Evolutionary conservation across 2,797 vertebrate species (phyloP), one percentile per base, ranked within the genome.

Genomic region (Peromyscus melanophrys): DNA sequence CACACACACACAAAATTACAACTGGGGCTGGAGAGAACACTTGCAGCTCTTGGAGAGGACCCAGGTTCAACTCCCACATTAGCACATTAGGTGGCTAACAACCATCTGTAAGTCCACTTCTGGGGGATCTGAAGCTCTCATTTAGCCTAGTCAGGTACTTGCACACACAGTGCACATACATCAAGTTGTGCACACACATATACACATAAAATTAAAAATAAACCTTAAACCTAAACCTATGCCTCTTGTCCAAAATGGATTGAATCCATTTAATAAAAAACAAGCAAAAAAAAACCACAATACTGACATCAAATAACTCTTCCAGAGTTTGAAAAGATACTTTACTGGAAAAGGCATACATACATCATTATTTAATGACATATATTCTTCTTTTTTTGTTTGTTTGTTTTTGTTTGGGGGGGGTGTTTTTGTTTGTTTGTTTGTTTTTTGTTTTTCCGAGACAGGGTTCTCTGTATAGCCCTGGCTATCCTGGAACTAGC

Each of bases 311-410:
- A 90, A 96, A 78, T 82, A 92, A 57, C 49, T 95, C 29, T 10
- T 10, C 77, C 25, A 88, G 34, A 92, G 14, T 93, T 76, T 84
- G 31, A 89, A 92, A 94, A 96, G 6, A 88, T 17, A 93, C 19
- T 90, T 78, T 91, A 71, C 21, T 55, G 11, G 17, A 67, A 46
- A 90, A 86, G 29, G 43, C 31, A 81, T n/a, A 46, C 67, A 3
- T 46, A 93, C 67, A 94, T 86, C 75, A 95, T 86, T 95, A 89
- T 49, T 75, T 87, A 84, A 91, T 90, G 71, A 89, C 49, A 37
- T 23, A 86, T 71, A 19, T 19, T 29, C 25, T 61, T 61, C 25
- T 63, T 29, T 27, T 65, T 65, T 10, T 55, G 14, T 16, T 55
- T 49, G 49, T 49, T 49, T 52, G 52, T 13, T 55, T 55, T 55